Conservation (phyloP, 1,140 invertebrate species). For the Ceratina australensis region DNA sequence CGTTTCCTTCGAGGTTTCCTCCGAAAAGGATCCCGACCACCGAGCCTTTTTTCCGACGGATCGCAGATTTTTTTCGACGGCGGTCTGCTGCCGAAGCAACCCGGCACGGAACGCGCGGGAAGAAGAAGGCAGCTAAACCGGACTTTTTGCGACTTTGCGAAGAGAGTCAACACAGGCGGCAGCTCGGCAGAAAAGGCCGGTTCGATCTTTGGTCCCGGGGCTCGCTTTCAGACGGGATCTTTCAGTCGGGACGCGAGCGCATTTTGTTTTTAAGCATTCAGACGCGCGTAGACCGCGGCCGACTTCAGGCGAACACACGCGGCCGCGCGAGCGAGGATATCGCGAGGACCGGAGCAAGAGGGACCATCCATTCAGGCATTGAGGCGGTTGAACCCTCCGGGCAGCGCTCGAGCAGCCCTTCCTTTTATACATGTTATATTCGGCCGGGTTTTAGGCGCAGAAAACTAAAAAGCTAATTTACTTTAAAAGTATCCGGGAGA, state of each 20-base stretch:
- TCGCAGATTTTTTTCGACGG: constrained; percentile 17
- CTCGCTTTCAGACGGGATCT: constrained; percentile 56
- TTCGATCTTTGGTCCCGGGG: constrained; percentile 40
- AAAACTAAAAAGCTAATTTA: constrained; percentile 81
- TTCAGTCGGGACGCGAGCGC: constrained; percentile 21
- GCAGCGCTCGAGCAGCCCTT: constrained; percentile 59
- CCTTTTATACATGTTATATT: constrained; percentile 74
- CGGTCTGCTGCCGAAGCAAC: neutral
- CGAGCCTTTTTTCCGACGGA: neutral
- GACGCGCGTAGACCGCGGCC: constrained; percentile 54
- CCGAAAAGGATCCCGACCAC: neutral
- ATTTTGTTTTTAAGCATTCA: constrained; percentile 75
- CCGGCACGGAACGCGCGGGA: neutral
- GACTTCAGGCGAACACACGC: constrained; percentile 23
- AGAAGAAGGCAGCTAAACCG: constrained; percentile 19
- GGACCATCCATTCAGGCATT: constrained; percentile 67
- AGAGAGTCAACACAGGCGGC: constrained; percentile 54
- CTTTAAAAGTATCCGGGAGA: constrained; percentile 77
- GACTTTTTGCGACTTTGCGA: constrained; percentile 36
- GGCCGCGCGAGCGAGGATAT: constrained; percentile 21
- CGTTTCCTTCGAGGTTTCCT: neutral
- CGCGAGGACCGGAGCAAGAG: constrained; percentile 2
- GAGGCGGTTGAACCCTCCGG: constrained; percentile 70
- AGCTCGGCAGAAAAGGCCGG: constrained; percentile 22
- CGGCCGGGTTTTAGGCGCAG: constrained; percentile 72